Percentiles rank a stretch among this genome's conserved stretches.
phyloP scores from a whole-genome alignment of 2,113 vertebrate species.

The Pedionomus torquatus region DNA sequence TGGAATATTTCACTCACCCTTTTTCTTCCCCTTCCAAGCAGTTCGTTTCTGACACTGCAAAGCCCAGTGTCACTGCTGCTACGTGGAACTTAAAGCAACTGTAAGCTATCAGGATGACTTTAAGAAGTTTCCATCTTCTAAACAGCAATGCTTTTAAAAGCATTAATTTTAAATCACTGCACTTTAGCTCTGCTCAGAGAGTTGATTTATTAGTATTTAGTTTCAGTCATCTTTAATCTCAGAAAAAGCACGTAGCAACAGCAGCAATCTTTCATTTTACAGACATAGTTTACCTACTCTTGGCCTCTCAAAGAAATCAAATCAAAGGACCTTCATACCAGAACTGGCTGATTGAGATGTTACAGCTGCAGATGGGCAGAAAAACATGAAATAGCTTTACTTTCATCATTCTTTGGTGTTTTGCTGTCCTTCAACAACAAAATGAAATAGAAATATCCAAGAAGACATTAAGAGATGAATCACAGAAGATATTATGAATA shows the following conservation, averaged over 20 bases:
- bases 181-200: neutral
- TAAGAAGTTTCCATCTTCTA: neutral
- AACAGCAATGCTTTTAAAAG: neutral
- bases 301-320: conserved; percentile 23
- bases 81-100: neutral
- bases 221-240: conserved; percentile 7
- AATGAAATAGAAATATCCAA: neutral
- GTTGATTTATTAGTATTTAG: neutral
- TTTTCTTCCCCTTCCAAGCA: neutral
- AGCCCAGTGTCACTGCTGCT: neutral
- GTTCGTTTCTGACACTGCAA: neutral
- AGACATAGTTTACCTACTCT: neutral
- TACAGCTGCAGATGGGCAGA: neutral
- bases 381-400: neutral
- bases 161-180: neutral
- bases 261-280: conserved; percentile 8
- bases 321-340: neutral
- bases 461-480: neutral
- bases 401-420: neutral
- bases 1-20: neutral
- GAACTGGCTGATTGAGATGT: neutral
- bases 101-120: neutral
- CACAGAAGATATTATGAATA: neutral
- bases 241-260: neutral
- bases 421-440: conserved; percentile 7